Percentiles rank a stretch among this genome's conserved stretches.
Conservation (phyloP, 2,888 invertebrate genomes). For the Caenorhabditis macrosperma region DNA sequence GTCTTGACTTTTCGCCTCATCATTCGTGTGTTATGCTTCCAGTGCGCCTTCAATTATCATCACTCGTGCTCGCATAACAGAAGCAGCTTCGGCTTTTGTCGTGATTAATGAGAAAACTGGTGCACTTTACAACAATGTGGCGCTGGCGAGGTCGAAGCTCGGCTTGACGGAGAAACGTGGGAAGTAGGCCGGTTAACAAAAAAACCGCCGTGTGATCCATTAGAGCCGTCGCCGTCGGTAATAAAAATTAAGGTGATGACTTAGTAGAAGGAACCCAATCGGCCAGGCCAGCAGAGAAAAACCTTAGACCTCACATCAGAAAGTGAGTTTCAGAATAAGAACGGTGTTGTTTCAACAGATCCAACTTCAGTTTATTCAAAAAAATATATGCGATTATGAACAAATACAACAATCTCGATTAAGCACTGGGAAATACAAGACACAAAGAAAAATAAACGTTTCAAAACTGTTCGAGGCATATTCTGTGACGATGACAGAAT, state of each 20-base stretch:
- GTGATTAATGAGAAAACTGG: conserved; percentile 48
- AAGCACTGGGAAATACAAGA: no score
- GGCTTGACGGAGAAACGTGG: conserved; percentile 18
- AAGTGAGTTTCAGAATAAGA: no score
- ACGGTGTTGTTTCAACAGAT: no score
- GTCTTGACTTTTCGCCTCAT: conserved; percentile 51
- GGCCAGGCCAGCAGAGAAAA: no score
- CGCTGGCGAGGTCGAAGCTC: conserved; percentile 22
- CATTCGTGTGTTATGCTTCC: conserved; percentile 31
- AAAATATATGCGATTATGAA: no score
- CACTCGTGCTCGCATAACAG: conserved; percentile 27
- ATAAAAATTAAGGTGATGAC: conserved; percentile 28
- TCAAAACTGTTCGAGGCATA: no score
- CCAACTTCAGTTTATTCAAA: no score
- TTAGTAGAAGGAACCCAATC: background rate
- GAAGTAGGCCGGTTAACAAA: conserved; percentile 16
- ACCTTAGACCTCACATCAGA: no score
- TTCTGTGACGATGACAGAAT: no score
- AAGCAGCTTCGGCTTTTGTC: conserved; percentile 3
- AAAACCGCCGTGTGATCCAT: conserved; percentile 53
- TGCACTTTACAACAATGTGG: conserved; percentile 51
- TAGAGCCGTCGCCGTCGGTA: conserved; percentile 10
- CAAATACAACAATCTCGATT: no score
- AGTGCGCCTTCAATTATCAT: conserved; percentile 40
- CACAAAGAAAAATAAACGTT: no score